Evolutionary conservation across 2,888 invertebrate species (phyloP).

Genomic region (Andrena trimmerana): DNA sequence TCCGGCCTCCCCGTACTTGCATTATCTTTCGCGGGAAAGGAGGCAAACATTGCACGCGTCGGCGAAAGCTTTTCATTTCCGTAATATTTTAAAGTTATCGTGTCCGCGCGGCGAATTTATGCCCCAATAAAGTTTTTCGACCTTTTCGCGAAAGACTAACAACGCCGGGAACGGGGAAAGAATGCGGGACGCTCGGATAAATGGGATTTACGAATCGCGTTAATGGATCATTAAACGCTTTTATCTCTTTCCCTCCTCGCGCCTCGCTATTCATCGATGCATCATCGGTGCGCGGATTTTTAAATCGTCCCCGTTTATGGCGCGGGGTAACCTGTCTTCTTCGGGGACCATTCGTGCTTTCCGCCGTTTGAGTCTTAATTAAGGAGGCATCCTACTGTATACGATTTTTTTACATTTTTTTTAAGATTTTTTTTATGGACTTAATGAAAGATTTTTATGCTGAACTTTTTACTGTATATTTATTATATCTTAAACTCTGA

Average conservation of each 20-base stretch:
- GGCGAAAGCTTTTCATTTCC: slow-evolving; percentile 83
- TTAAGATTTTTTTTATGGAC: no score
- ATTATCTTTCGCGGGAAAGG: slow-evolving; percentile 84
- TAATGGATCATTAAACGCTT: slow-evolving; percentile 59
- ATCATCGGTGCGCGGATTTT: not conserved
- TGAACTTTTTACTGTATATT: no score
- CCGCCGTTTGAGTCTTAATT: no score
- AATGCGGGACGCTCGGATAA: slow-evolving; percentile 46
- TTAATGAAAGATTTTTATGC: no score
- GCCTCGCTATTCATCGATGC: not conserved
- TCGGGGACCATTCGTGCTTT: no score
- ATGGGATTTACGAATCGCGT: slow-evolving; percentile 59
- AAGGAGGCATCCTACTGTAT: no score
- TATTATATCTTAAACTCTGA: no score
- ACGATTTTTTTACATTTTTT: no score
- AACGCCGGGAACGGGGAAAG: slow-evolving; percentile 24
- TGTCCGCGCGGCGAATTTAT: slow-evolving; percentile 82
- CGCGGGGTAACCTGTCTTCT: no score
- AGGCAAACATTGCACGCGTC: slow-evolving; percentile 79
- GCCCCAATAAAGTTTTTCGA: slow-evolving; percentile 80
- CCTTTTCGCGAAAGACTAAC: slow-evolving; percentile 61
- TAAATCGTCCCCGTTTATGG: not conserved
- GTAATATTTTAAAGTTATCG: slow-evolving; percentile 84
- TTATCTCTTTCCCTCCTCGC: not conserved
- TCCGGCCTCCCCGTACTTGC: slow-evolving; percentile 72